phyloP scores from a whole-genome alignment of 2,797 vertebrate species.

The Sciurus carolinensis region DNA sequence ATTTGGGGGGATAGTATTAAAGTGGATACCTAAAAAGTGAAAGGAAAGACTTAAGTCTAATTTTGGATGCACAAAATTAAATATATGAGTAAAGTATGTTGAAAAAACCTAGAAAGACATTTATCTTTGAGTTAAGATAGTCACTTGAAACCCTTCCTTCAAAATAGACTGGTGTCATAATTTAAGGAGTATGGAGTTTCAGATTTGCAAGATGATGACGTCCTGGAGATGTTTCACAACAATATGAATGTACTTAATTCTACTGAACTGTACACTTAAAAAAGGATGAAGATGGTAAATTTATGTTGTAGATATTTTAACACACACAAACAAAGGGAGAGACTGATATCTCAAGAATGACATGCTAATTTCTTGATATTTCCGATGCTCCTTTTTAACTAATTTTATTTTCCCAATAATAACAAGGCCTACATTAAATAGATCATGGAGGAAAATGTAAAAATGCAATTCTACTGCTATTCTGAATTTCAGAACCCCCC shows the following conservation, averaged over 20 bases:
- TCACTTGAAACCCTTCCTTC: constrained; percentile 35
- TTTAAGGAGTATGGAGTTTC: not conserved
- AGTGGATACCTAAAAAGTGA: not conserved
- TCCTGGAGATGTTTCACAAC: not conserved
- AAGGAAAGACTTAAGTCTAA: not conserved
- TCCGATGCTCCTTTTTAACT: constrained; percentile 11
- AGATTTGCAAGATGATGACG: not conserved
- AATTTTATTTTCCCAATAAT: not conserved
- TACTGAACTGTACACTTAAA: not conserved
- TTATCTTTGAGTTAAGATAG: not conserved
- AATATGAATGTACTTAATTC: not conserved
- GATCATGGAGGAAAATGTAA: not conserved
- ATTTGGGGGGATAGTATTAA: not conserved
- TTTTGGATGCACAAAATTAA: constrained; percentile 27
- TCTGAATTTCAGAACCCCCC: not conserved
- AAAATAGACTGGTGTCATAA: not conserved
- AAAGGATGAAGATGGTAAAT: not conserved
- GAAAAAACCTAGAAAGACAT: not conserved
- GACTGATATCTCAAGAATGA: not conserved
- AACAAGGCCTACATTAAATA: not conserved
- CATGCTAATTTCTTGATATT: not conserved
- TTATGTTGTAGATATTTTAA: not conserved
- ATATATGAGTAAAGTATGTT: constrained; percentile 39
- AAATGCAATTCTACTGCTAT: not conserved
- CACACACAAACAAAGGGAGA: not conserved